Percentiles rank a stretch among this genome's conserved stretches.
Conservation (phyloP, 2,888 invertebrate species). For the Orchesella flavescens region DNA sequence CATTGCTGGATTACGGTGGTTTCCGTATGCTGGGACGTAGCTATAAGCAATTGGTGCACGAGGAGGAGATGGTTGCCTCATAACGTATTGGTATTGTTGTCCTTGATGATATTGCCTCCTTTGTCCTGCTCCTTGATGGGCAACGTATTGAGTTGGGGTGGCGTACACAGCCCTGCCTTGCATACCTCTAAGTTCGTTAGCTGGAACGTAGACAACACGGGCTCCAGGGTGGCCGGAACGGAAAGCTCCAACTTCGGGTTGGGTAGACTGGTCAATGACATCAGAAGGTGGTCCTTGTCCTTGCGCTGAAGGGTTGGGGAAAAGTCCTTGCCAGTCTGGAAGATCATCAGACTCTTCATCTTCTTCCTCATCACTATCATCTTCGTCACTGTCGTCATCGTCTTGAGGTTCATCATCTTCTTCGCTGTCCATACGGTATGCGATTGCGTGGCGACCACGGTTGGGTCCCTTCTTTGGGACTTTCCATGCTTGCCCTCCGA, state of each 20-base stretch:
- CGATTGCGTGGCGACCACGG: neutral
- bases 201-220: conserved; percentile 44
- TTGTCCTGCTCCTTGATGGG: no score
- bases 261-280: conserved; percentile 34
- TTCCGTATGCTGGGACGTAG: conserved; percentile 1
- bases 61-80: conserved; percentile 30
- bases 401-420: conserved; percentile 31
- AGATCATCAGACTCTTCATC: conserved; percentile 55
- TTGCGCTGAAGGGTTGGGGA: conserved; percentile 33
- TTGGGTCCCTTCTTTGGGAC: conserved; percentile 35
- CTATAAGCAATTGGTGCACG: conserved; percentile 12
- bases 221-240: conserved; percentile 8
- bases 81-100: conserved; percentile 33
- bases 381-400: conserved; percentile 54
- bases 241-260: conserved; percentile 30
- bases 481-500: conserved; percentile 50
- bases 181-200: conserved; percentile 23
- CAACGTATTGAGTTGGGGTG: neutral
- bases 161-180: neutral
- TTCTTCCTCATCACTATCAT: conserved; percentile 55
- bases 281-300: conserved; percentile 23
- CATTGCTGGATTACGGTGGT: neutral
- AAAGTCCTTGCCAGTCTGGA: conserved; percentile 44
- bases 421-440: conserved; percentile 13
- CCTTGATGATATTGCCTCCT: no score